Evolutionary conservation across 2,888 invertebrate species (phyloP).

Genomic region (Camptogramma bilineatum): DNA sequence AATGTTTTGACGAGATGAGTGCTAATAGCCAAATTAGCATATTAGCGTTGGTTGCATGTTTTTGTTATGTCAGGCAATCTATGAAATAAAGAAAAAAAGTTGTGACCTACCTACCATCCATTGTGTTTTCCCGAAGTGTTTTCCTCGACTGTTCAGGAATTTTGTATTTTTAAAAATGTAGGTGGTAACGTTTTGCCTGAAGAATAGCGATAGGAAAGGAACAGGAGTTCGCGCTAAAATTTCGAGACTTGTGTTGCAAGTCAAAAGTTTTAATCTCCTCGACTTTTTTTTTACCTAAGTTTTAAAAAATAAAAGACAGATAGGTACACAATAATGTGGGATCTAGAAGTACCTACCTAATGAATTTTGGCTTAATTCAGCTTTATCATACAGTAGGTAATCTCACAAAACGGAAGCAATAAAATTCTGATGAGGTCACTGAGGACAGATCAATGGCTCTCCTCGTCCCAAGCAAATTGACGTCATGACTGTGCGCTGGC

Average conservation of each 20-base stretch:
- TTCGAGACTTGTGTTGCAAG: neutral
- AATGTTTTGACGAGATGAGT: neutral
- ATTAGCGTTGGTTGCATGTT: too few relatives aligned
- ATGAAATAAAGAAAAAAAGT: too few relatives aligned
- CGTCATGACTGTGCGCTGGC: constrained; percentile 73
- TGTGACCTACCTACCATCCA: too few relatives aligned
- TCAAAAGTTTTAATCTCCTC: neutral
- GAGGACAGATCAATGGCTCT: constrained; percentile 3
- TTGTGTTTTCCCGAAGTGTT: too few relatives aligned
- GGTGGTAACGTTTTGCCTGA: neutral
- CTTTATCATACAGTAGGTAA: neutral
- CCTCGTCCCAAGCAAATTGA: constrained; percentile 48
- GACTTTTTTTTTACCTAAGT: neutral
- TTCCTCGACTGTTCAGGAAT: too few relatives aligned
- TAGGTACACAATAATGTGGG: too few relatives aligned
- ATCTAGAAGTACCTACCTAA: too few relatives aligned
- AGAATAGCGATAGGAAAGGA: neutral
- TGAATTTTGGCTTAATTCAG: neutral
- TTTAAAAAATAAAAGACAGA: too few relatives aligned
- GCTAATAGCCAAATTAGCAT: too few relatives aligned
- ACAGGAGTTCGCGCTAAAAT: neutral
- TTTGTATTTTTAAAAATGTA: neutral
- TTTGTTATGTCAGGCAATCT: too few relatives aligned
- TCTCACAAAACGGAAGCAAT: neutral
- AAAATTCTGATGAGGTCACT: constrained; percentile 1